Percentiles rank a stretch among this genome's conserved stretches.
phyloP scores from a whole-genome alignment of 2,797 vertebrate genomes.

The Muraenolepis orangiensis region DNA sequence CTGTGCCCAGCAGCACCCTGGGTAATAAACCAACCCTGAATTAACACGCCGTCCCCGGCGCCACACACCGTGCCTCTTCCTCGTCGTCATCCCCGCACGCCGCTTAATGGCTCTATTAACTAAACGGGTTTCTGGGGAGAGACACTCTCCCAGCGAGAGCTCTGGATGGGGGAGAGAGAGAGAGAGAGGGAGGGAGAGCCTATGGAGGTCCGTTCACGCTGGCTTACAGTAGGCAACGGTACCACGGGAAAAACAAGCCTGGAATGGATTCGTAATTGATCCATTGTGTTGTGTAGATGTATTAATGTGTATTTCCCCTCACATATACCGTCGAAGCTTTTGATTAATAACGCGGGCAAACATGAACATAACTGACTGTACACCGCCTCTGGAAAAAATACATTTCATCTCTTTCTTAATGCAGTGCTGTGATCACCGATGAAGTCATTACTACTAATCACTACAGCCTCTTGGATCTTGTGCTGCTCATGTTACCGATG shows the following conservation, averaged over 20 bases:
- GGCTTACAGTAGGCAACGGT: neutral
- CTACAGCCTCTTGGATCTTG: neutral
- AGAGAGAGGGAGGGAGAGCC: conserved; percentile 13
- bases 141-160: conserved; percentile 48
- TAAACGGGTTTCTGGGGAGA: conserved; percentile 64
- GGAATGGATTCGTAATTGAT: neutral
- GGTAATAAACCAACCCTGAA: conserved; percentile 74
- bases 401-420: neutral
- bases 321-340: neutral
- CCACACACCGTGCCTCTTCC: conserved; percentile 49
- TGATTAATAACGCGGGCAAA: neutral
- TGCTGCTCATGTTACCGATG: neutral
- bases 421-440: neutral
- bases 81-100: conserved; percentile 58
- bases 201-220: neutral
- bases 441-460: neutral
- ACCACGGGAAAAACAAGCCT: neutral
- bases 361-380: neutral
- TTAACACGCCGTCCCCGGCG: conserved; percentile 70
- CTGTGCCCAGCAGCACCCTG: conserved; percentile 58
- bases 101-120: conserved; percentile 77
- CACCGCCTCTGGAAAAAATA: neutral
- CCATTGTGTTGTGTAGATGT: neutral
- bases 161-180: conserved; percentile 5
- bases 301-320: neutral